Evolutionary conservation across 2,888 invertebrate species (phyloP).

Genomic region (Steinernema carpocapsae): DNA sequence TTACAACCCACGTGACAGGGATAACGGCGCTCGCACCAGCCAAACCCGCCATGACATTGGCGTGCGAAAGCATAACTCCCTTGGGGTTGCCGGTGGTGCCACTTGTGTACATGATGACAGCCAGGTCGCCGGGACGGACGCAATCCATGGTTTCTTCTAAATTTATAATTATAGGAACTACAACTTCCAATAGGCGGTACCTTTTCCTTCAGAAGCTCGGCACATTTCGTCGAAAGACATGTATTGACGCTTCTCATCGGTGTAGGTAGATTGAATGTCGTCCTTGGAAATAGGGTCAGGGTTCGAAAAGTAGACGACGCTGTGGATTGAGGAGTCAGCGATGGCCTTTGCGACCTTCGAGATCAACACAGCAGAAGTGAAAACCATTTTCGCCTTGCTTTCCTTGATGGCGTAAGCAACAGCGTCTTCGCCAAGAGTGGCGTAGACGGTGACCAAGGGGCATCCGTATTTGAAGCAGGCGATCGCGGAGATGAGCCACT

Average conservation of each 20-base stretch:
- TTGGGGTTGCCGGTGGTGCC: conserved; percentile 80
- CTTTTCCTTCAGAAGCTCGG: neutral
- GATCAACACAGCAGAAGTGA: conserved; percentile 88
- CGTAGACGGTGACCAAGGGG: conserved; percentile 94
- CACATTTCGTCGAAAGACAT: conserved; percentile 3
- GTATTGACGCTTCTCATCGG: conserved; percentile 72
- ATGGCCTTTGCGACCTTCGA: conserved; percentile 78
- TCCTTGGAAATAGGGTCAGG: conserved; percentile 45
- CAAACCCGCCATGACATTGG: conserved; percentile 71
- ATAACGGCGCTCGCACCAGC: conserved; percentile 71
- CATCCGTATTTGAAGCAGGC: conserved; percentile 93
- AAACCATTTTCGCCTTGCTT: conserved; percentile 89
- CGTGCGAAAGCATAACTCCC: conserved; percentile 72
- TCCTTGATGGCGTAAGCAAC: conserved; percentile 95
- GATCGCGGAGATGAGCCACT: conserved; percentile 96
- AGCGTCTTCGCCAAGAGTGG: conserved; percentile 94
- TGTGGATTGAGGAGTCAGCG: conserved; percentile 56
- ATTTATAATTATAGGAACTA: neutral
- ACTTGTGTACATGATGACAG: conserved; percentile 98
- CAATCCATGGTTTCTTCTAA: neutral
- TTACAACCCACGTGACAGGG: conserved; percentile 67
- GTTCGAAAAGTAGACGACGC: conserved; percentile 63
- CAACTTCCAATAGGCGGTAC: neutral
- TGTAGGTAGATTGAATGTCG: conserved; percentile 70
- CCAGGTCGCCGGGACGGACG: conserved; percentile 76